phyloP scores from a whole-genome alignment of 2,797 vertebrate species.

The Phalloptychus januarius region DNA sequence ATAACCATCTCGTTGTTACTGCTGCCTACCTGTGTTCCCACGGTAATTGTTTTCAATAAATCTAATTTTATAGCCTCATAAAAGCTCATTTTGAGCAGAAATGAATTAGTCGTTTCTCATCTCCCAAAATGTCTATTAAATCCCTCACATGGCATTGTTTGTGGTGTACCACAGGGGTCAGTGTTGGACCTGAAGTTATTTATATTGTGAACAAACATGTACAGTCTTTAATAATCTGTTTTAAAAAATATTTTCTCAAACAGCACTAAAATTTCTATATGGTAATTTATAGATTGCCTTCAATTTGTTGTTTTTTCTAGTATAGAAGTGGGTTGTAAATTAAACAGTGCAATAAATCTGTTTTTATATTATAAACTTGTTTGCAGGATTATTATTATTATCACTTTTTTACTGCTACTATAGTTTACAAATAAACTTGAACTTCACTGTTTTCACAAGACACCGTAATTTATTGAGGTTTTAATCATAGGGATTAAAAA shows the following conservation, averaged over 20 bases:
- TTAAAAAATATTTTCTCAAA: neutral
- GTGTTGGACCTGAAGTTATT: neutral
- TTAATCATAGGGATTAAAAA: neutral
- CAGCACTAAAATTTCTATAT: neutral
- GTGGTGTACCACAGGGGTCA: neutral
- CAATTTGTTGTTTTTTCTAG: neutral
- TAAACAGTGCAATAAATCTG: neutral
- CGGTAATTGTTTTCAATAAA: slow-evolving; percentile 26
- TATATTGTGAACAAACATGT: neutral
- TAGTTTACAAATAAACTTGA: neutral
- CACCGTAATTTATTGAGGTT: neutral
- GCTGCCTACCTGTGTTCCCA: slow-evolving; percentile 36
- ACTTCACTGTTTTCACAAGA: neutral
- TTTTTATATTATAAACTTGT: neutral
- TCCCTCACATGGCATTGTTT: neutral
- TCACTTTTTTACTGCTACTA: neutral
- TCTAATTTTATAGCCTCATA: slow-evolving; percentile 13
- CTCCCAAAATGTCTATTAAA: neutral
- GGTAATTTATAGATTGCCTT: neutral
- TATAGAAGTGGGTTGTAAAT: neutral
- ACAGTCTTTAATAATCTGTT: neutral
- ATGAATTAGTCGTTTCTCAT: neutral
- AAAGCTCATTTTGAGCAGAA: slow-evolving; percentile 2
- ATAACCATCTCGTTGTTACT: slow-evolving; percentile 40
- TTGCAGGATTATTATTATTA: neutral